Evolutionary conservation across 1,140 invertebrate species (phyloP), one percentile per base, ranked within the genome.

Genomic region (Drosophila miranda): DNA sequence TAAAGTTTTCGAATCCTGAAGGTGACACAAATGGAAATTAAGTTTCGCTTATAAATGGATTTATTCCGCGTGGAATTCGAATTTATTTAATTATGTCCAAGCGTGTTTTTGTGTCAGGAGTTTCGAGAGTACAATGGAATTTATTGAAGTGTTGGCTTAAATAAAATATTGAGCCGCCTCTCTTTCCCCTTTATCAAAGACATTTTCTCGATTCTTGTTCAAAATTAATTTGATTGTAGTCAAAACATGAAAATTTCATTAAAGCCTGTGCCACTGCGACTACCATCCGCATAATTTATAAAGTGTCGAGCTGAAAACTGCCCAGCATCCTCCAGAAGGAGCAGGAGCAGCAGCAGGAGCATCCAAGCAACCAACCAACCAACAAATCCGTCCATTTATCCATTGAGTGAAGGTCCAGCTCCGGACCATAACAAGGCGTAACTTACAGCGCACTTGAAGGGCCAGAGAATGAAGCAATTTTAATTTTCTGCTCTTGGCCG

Each of bases 401-500:
- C 76, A 74, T 76, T 53, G 56, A 63, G 59, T 50, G 53, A 63
- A 71, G 58, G 57, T 53, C 51, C 43, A 26, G 45, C 46, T 59
- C 48, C 44, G 59, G 59, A 50, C 55, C 67, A 59, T 62, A 83
- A 71, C 71, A 72, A 84, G 75, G 55, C 70, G 66, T 82, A 78
- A 81, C 78, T 84, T 67, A 64, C 76, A 76, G 61, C 46, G 59
- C 64, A 46, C 50, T 72, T 68, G 55, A 28, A 69, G 42, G 71
- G 57, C 63, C 64, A 74, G 64, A 16, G 16, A 75, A 87, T 82
- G 82, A 86, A 86, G 82, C 78, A 87, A 88, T 86, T 86, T 86
- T 86, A 87, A 86, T 86, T 78, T 86, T 69, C 67, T 84, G 66
- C 64, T 70, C 64, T 72, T 61, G 70, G 70, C 70, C 38, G 45